Evolutionary conservation across 53 echinoderm and acorn worm species (phyloP), one percentile per base, ranked within the genome.

Genomic region (Pentamera pediparva): DNA sequence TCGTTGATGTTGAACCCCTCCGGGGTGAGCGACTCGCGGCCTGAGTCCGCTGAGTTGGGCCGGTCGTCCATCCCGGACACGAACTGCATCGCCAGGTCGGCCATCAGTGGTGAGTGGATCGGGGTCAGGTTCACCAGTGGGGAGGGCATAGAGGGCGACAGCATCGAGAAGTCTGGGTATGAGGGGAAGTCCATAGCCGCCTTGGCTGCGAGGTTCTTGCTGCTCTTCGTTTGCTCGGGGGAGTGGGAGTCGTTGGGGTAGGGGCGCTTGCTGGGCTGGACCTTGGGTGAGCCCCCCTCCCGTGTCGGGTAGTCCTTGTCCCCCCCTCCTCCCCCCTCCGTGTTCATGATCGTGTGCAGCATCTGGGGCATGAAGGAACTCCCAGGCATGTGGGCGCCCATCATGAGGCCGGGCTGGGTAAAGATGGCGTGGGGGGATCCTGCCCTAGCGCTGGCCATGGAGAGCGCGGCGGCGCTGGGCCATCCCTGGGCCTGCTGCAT

Each of bases 1-100:
- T 91, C 96, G 21, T 96, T 85, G 29, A 82, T 72, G 75, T 96
- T 92, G 83, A 90, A 91, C 3, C 84, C 83, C 49, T 81, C 77
- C 32, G 80, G 84, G 28, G 78, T 77, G 18, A 70, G 70, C 39
- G 81, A 78, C 26, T 78, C 86, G 29, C 84, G 40, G 13, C 81
- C 54, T 29, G 84, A 70, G 45, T 87, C 77, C 21, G 78, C 87
- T 12, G 76, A 54, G 33, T 33, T 36, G 1, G 76, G 61, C 37
- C 70, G 37, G 22, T 85, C 86, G 35, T 72, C 73, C 73, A 72
- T 72, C 32, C 73, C 73, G 27, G 51, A 52, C 9, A 54, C 52
- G 54, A 72, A 54, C 50, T 72, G 73, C 73, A 72, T 53, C 3
- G 73, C 53, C 34, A 71, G 41, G 29, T 84, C 84, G 9, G 51